Evolutionary conservation across 2,797 vertebrate genomes (phyloP).

Genomic region (Gouania willdenowi): DNA sequence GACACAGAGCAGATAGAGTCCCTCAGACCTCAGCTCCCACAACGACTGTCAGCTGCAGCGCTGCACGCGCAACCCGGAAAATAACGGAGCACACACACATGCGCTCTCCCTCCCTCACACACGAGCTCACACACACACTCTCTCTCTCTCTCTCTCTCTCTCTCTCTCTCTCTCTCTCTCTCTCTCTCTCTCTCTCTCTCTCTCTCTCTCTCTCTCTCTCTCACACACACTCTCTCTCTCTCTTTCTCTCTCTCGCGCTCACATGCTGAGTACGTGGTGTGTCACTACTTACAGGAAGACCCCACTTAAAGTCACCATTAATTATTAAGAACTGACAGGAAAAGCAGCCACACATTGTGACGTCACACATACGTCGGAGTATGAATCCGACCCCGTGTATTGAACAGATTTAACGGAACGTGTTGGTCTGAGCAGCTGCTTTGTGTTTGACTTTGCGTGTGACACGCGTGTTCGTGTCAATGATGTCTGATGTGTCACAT

Average conservation of each 20-base stretch:
- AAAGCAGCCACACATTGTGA: too few species aligned
- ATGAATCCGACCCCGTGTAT: too few species aligned
- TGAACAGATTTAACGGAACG: too few species aligned
- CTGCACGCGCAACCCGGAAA: slow-evolving; percentile 70
- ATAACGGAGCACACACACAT: slow-evolving; percentile 35
- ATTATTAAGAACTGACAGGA: too few species aligned
- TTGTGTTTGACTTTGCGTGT: neutral
- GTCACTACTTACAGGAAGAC: slow-evolving; percentile 10
- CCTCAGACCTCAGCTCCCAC: slow-evolving; percentile 61
- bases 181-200: neutral
- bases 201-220: neutral
- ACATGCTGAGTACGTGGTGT: too few species aligned
- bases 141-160: neutral
- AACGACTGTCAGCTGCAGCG: slow-evolving; percentile 70
- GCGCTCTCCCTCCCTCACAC: neutral
- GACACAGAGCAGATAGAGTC: slow-evolving; percentile 10
- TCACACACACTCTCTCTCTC: neutral
- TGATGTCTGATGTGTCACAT: neutral
- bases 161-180: neutral
- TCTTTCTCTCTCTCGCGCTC: too few species aligned
- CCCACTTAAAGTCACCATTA: neutral
- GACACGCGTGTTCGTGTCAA: too few species aligned
- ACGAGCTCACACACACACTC: neutral
- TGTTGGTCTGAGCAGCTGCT: neutral
- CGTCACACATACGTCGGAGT: too few species aligned